These are phyloP conservation scores for Hippolais icterina DNA, from an alignment of 2,113 vertebrate species.

Conservation along the genomic window DNA sequence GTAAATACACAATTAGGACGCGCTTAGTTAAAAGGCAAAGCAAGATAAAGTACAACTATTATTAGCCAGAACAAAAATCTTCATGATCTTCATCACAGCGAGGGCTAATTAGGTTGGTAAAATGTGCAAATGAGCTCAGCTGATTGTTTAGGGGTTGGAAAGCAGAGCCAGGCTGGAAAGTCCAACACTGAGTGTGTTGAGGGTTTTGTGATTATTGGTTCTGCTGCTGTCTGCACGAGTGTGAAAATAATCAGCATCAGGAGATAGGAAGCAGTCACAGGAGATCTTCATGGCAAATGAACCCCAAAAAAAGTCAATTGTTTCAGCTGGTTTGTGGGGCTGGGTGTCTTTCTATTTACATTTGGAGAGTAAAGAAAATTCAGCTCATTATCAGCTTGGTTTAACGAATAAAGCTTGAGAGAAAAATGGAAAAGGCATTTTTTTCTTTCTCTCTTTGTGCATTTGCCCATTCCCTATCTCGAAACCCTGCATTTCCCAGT, in stretches of 20 bases:
- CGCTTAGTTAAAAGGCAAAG: slow-evolving; percentile 27
- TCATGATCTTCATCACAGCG: not conserved
- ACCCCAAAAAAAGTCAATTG: not conserved
- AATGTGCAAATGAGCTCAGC: slow-evolving; percentile 2
- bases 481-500: not conserved
- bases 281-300: slow-evolving; percentile 11
- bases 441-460: not conserved
- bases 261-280: not conserved
- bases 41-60: slow-evolving; percentile 42
- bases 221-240: not conserved
- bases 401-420: not conserved
- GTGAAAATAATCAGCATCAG: not conserved
- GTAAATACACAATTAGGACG: slow-evolving; percentile 42
- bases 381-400: not conserved
- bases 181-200: not conserved
- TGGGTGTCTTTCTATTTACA: not conserved
- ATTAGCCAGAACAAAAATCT: slow-evolving; percentile 41
- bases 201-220: not conserved
- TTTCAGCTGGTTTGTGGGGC: not conserved
- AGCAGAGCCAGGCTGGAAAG: not conserved
- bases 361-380: not conserved
- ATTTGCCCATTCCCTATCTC: not conserved
- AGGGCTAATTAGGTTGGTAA: slow-evolving; percentile 15
- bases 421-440: accelerated
- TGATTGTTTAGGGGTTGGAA: not conserved